Evolutionary conservation across 2,113 vertebrate genomes (phyloP), one percentile per base, ranked within the genome.

Genomic region (Odocoileus hemionus): DNA sequence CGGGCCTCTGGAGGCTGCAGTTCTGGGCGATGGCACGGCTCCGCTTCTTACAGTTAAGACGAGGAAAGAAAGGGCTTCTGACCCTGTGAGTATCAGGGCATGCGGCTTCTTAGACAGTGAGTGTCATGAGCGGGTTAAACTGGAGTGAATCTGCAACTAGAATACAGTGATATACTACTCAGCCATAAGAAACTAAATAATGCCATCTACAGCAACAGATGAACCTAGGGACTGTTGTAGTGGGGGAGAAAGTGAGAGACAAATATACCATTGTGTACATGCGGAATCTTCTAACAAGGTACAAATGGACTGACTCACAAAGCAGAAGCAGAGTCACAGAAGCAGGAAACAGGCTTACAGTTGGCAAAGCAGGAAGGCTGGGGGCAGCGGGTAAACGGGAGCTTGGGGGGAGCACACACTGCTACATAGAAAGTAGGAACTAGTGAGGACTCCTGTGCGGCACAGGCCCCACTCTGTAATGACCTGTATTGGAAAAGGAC

Each of bases 1-100:
- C 98, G 57, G 96, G 98, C 0, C 99, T 99, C 78, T 99, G 99
- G 99, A 98, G 98, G 96, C 99, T 99, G 98, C 99, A 99, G 98
- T 99, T 99, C 96, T 98, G 98, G 86, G 98, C 99, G 0, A 79
- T 99, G 43, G 99, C 99, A 45, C 98, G 99, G 98, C 98, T 99
- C 91, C 99, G 99, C 95, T 99, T 99, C 98, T 98, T 99, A 36
- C 99, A 99, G 74, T 98, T 99, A 82, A 99, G 92, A 91, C 98
- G 99, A 0, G 99, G 99, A 45, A 98, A 98, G 17, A 99, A 99
- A 98, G 89, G 98, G 2, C 94, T 99, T 67, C 58, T 95, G 64
- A 39, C 96, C 28, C 2, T 99, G 99, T 99, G 86, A 99, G 78
- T 97, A 78, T 94, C 64, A 1, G 52, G 82, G 85, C 33, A 82